Percentiles rank a stretch among this genome's conserved stretches.
Conservation (phyloP, 2,797 vertebrate species). For the Sus cebifrons region DNA sequence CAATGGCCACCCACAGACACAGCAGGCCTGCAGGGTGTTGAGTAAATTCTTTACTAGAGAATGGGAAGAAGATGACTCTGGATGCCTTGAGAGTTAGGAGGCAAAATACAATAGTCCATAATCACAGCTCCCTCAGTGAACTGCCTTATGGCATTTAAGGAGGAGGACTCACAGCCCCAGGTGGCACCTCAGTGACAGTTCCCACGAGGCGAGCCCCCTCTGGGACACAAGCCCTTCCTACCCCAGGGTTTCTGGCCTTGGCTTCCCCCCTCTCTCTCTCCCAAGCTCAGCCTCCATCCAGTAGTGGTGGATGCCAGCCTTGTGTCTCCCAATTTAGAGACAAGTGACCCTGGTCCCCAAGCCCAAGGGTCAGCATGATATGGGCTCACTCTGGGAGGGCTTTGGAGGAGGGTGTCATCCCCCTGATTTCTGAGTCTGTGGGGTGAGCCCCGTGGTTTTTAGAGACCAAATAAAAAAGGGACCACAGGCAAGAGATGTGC, state of each 20-base stretch:
- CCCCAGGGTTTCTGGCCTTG: background rate
- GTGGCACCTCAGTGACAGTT: rapidly evolving
- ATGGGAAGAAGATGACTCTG: background rate
- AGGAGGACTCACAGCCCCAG: background rate
- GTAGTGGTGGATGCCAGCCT: background rate
- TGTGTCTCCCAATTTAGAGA: background rate
- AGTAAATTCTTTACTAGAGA: background rate
- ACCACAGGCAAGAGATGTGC: background rate
- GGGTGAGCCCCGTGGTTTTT: rapidly evolving
- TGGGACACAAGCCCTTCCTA: background rate
- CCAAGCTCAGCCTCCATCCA: background rate
- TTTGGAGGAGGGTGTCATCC: background rate
- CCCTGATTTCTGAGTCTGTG: rapidly evolving
- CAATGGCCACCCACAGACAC: background rate
- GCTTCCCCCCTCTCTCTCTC: background rate
- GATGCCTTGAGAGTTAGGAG: background rate
- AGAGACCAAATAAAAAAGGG: background rate
- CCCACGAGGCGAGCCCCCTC: background rate
- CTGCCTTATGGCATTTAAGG: background rate
- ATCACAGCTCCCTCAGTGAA: background rate
- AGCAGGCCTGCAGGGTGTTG: background rate
- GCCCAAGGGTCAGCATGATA: background rate
- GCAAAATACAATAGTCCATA: background rate
- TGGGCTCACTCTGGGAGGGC: background rate
- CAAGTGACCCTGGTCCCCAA: background rate